Evolutionary conservation across 2,113 vertebrate species (phyloP), one percentile per base, ranked within the genome.

Genomic region (Cyphomyrus plagiostoma): DNA sequence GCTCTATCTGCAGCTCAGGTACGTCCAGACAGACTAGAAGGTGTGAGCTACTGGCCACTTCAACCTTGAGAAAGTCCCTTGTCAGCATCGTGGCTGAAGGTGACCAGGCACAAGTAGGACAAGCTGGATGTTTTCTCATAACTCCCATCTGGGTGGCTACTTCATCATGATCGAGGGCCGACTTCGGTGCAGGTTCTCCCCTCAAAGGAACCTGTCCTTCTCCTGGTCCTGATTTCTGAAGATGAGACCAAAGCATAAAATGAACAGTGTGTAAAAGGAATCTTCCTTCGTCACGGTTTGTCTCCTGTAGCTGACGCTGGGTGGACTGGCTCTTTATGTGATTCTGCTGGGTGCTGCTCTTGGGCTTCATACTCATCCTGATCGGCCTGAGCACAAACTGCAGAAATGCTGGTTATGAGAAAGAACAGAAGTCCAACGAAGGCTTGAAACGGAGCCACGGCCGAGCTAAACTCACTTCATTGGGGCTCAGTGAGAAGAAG

Each of bases 11-110:
- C 35, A 42, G 74, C 35, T 39, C 35, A 7, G 74, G 26, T 42
- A 19, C 70, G 21, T 39, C 30, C 30, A 77, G 70, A 39, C 70
- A 39, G 6, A 17, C 13, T n/a, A 77, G 30, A 77, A 77, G 35
- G 35, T 42, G 35, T 77, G 74, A 42, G 74, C 17, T 77, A 77
- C 74, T 7, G 35, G 35, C 74, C 11, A 50, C 83, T 86, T 13
- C 48, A 50, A 86, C 83, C 83, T 86, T 86, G 83, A 86, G 48
- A 50, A 86, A 86, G n/a, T 86, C 48, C 83, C 45, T 13, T 86
- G 83, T 86, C 83, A 86, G 83, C 83, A 86, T 50, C n/a, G 83
- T 26, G 83, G 48, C 46, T 49, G 83, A 26, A 26, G 83, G 83
- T 86, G 83, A 50, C 21, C 83, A 86, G n/a, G 83, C 21, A 50